These are phyloP conservation scores for Brachionus rubens DNA, from an alignment of 1,140 invertebrate species.

Conservation along the genomic window DNA sequence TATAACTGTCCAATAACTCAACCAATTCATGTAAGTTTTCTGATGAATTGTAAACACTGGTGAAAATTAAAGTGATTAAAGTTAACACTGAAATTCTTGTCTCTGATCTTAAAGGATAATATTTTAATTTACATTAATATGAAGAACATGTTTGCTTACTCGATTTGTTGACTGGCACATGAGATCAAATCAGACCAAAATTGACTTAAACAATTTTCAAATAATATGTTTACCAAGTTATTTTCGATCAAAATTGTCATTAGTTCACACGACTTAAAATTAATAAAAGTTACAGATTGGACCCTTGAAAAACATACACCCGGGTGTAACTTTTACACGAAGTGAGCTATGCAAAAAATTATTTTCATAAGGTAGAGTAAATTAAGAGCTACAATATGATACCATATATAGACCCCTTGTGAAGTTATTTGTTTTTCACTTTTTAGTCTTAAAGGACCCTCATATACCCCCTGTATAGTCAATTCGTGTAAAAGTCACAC, in stretches of 20 bases:
- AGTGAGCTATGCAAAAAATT: no score
- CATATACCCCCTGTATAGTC: no score
- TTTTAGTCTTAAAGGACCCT: no score
- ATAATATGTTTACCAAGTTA: not conserved
- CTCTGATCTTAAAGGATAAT: not conserved
- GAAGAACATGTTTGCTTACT: not conserved
- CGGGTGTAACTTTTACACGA: no score
- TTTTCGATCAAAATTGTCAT: not conserved
- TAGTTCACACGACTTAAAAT: constrained; percentile 10
- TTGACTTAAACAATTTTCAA: not conserved
- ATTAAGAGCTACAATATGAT: no score
- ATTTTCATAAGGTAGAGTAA: no score
- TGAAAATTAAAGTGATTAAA: not conserved
- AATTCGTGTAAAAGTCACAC: no score
- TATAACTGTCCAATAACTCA: not conserved
- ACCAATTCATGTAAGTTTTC: not conserved
- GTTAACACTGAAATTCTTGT: not conserved
- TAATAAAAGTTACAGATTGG: not conserved
- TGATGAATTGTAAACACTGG: not conserved
- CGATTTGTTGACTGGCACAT: not conserved
- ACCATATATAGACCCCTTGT: no score
- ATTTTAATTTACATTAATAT: not conserved
- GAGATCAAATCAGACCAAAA: constrained; percentile 3
- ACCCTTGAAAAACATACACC: no score
- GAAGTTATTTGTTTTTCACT: no score